These are phyloP conservation scores for Macaca fascicularis DNA, from an alignment of 2,113 vertebrate species.

Conservation along the genomic window DNA sequence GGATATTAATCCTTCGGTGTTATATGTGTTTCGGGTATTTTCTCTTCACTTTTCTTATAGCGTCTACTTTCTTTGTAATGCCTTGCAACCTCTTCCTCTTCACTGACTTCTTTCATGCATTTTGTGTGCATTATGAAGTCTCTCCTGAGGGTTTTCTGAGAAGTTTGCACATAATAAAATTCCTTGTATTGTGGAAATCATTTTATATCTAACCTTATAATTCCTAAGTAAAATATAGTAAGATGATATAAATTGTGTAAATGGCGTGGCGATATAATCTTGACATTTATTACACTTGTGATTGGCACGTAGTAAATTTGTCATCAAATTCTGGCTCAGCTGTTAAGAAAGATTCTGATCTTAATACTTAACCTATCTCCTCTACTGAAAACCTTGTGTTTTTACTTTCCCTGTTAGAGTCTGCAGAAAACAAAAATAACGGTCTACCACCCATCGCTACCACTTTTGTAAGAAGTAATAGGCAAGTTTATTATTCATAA, in stretches of 20 bases:
- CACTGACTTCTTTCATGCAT: neutral
- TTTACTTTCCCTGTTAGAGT: neutral
- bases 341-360: neutral
- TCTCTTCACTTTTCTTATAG: neutral
- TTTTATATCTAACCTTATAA: neutral
- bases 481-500: neutral
- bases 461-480: neutral
- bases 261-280: neutral
- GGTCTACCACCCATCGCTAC: neutral
- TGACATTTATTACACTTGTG: neutral
- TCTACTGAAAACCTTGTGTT: neutral
- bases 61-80: neutral
- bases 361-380: neutral
- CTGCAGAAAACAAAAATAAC: neutral
- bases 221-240: neutral
- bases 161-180: neutral
- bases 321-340: neutral
- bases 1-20: neutral
- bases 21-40: neutral
- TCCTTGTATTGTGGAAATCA: neutral
- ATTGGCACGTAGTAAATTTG: neutral
- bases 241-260: neutral
- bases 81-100: neutral
- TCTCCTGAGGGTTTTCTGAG: neutral
- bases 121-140: neutral